These are phyloP conservation scores for Doris montereyensis DNA, from an alignment of 2,888 invertebrate species.

Conservation along the genomic window DNA sequence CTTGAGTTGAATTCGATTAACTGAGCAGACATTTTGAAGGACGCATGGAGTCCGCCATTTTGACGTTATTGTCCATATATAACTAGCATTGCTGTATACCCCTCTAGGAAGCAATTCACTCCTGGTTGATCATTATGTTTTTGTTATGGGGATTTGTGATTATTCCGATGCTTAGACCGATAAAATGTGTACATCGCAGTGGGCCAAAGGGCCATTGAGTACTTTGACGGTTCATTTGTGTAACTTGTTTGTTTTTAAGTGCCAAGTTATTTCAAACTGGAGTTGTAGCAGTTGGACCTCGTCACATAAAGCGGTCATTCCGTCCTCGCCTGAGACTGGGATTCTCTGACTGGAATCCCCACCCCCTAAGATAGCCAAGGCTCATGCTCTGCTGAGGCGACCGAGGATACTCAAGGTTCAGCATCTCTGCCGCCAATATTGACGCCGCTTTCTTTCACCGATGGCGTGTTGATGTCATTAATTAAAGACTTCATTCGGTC, in stretches of 20 bases:
- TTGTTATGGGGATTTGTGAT: constrained; percentile 65
- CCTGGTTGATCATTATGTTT: constrained; percentile 71
- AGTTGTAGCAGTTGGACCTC: not conserved
- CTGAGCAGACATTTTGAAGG: no score
- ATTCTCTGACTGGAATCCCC: constrained; percentile 34
- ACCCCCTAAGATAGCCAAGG: constrained; percentile 25
- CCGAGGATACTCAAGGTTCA: not conserved
- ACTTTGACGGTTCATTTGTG: not conserved
- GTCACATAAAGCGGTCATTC: constrained; percentile 33
- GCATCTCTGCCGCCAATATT: constrained; percentile 39
- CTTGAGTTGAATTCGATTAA: not conserved
- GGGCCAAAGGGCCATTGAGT: constrained; percentile 41
- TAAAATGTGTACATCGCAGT: constrained; percentile 40
- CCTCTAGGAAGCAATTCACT: constrained; percentile 67
- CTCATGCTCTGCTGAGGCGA: not conserved
- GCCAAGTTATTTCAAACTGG: not conserved
- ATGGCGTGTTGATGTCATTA: constrained; percentile 22
- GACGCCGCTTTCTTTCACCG: constrained; percentile 33
- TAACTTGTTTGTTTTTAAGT: not conserved
- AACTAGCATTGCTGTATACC: constrained; percentile 57
- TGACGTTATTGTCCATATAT: constrained; percentile 38
- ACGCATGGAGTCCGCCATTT: constrained; percentile 42
- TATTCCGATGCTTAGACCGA: constrained; percentile 41
- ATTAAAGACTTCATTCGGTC: constrained; percentile 22
- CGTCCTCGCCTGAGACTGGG: constrained; percentile 23